Evolutionary conservation across 1,140 invertebrate species (phyloP).

Genomic region (Nymphalis io): DNA sequence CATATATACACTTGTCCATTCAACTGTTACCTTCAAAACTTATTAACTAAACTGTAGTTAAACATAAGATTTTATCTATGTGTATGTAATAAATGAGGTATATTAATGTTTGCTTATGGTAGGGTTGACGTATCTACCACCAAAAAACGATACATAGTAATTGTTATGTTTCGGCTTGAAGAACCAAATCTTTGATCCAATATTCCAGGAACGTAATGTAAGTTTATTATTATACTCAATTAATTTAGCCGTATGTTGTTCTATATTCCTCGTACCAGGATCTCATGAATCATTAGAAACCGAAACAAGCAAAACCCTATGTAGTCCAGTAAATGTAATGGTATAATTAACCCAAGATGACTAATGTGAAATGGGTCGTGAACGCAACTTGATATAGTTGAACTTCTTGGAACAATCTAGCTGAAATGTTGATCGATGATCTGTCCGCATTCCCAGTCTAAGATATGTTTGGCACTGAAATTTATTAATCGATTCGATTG

Average conservation of each 20-base stretch:
- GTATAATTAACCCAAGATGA: slow-evolving; percentile 11
- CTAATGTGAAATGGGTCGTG: slow-evolving; percentile 17
- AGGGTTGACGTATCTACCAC: too few relatives aligned
- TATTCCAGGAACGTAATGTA: too few relatives aligned
- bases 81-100: too few relatives aligned
- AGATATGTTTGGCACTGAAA: slow-evolving; percentile 5
- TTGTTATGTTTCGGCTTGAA: too few relatives aligned
- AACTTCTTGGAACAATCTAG: slow-evolving; percentile 11
- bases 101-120: too few relatives aligned
- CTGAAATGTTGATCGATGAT: slow-evolving; percentile 18
- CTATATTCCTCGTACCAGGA: neutral
- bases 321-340: slow-evolving; percentile 5
- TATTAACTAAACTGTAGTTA: too few relatives aligned
- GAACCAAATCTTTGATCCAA: too few relatives aligned
- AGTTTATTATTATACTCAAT: neutral
- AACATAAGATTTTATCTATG: too few relatives aligned
- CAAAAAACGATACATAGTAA: too few relatives aligned
- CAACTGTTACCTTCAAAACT: too few relatives aligned
- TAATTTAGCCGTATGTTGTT: neutral
- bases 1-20: too few relatives aligned
- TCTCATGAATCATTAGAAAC: neutral
- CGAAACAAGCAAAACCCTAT: neutral
- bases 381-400: slow-evolving; percentile 6
- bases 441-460: slow-evolving; percentile 10
- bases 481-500: slow-evolving; percentile 13